Conservation (phyloP, 2,113 vertebrate species). For the Balaeniceps rex region DNA sequence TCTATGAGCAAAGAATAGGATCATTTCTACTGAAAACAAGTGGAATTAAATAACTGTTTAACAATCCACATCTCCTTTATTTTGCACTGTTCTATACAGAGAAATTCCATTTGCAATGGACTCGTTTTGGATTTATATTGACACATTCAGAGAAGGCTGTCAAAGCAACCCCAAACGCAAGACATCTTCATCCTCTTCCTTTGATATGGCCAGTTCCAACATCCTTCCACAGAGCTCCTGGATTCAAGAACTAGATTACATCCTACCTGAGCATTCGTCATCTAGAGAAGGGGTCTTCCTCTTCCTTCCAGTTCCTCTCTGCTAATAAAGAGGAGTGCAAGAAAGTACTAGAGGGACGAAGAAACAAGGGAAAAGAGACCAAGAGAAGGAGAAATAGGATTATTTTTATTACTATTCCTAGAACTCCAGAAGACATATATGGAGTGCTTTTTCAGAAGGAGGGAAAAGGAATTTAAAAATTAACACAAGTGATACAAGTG, state of each 20-base stretch:
- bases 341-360: background rate
- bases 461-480: background rate
- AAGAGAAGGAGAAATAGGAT: fast-evolving
- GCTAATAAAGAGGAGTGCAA: background rate
- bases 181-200: background rate
- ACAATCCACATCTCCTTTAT: background rate
- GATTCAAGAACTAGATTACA: background rate
- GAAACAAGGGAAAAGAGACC: background rate
- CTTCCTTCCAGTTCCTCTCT: background rate
- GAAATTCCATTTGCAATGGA: background rate
- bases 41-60: background rate
- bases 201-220: background rate
- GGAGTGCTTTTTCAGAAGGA: background rate
- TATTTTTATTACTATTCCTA: background rate
- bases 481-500: background rate
- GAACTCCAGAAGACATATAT: background rate
- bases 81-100: background rate
- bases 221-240: background rate
- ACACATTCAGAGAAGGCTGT: background rate
- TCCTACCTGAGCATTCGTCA: background rate
- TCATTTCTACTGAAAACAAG: background rate
- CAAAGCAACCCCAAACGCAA: background rate
- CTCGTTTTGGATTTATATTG: background rate
- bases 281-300: background rate
- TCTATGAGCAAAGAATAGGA: background rate